Evolutionary conservation across 2,797 vertebrate species (phyloP).

Genomic region (Myoxocephalus aenaeus): DNA sequence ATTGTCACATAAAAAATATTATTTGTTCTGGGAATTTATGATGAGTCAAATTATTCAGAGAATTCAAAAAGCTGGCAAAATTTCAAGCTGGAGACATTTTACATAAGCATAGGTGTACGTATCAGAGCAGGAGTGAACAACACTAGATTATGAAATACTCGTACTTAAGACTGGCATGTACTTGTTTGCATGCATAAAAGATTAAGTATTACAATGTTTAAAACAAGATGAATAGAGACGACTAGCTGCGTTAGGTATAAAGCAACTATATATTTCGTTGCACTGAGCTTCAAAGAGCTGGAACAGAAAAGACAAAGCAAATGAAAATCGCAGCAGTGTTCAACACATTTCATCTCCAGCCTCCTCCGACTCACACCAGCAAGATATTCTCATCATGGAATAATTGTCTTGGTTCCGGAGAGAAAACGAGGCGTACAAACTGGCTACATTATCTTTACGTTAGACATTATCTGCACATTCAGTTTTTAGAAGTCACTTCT

Average conservation of each 20-base stretch:
- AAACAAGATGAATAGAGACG: background rate
- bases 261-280: conserved; percentile 19
- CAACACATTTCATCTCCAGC: conserved; percentile 13
- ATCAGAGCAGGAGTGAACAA: no score
- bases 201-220: conserved; percentile 7
- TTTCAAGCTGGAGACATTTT: conserved; percentile 6
- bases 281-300: conserved; percentile 36
- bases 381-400: conserved; percentile 7
- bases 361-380: conserved; percentile 15
- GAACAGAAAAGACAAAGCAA: conserved; percentile 24
- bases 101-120: background rate
- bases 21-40: no score
- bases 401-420: conserved; percentile 3
- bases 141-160: no score
- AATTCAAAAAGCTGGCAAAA: no score
- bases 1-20: no score
- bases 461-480: conserved; percentile 8
- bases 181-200: background rate
- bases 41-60: no score
- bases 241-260: background rate
- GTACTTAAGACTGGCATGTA: no score
- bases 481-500: background rate
- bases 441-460: background rate
- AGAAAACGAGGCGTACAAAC: conserved; percentile 15
- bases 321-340: conserved; percentile 25